Percentiles rank a stretch among this genome's conserved stretches.
phyloP scores from a whole-genome alignment of 2,888 invertebrate species.

The Drosophila trichaetosa region DNA sequence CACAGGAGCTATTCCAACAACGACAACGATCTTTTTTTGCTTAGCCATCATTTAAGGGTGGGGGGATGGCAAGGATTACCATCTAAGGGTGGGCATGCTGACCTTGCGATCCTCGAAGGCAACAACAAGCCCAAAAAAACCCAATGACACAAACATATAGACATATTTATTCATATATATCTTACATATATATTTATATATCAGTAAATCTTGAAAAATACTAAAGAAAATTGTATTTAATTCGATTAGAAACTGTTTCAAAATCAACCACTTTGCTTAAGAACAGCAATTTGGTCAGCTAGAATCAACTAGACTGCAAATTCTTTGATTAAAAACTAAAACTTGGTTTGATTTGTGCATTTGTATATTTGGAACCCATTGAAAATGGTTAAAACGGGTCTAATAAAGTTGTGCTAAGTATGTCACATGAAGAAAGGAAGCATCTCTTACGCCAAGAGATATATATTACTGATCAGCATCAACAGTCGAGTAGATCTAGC shows the following conservation, averaged over 20 bases:
- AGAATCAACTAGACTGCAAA: neutral
- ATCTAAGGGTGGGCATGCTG: neutral
- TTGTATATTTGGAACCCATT: neutral
- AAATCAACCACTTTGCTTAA: neutral
- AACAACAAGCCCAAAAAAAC: neutral
- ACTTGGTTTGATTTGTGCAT: neutral
- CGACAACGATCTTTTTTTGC: conserved; percentile 20
- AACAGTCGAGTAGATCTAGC: neutral
- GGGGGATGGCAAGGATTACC: neutral
- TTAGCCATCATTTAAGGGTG: neutral
- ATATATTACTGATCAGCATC: neutral
- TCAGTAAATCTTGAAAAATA: neutral
- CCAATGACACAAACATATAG: neutral
- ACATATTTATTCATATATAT: neutral
- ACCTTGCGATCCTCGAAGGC: neutral
- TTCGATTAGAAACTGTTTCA: neutral
- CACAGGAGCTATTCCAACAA: conserved; percentile 18
- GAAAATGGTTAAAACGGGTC: neutral
- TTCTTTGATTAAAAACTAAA: neutral
- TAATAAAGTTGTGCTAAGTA: neutral
- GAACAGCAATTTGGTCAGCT: neutral
- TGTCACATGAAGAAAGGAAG: neutral
- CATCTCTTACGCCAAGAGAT: neutral
- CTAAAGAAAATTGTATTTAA: neutral
- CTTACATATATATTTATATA: neutral